Conservation (phyloP, 2,113 vertebrate species). For the Cavia aperea region DNA sequence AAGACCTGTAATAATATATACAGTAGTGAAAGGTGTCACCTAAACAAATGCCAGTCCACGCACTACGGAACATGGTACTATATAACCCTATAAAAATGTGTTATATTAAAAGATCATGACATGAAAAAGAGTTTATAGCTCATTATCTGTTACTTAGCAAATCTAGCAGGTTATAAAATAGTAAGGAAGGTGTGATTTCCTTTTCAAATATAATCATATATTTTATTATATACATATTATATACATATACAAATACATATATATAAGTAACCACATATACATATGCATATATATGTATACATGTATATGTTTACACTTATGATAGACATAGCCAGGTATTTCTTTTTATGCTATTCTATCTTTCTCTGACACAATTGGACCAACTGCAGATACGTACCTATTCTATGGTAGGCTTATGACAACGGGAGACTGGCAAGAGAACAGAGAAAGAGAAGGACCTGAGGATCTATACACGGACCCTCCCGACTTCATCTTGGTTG, state of each 20-base stretch:
- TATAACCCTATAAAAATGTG: not conserved
- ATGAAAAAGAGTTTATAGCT: not conserved
- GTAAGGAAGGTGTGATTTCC: not conserved
- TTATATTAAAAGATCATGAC: not conserved
- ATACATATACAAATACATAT: not conserved
- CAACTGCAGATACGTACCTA: not conserved
- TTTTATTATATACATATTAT: not conserved
- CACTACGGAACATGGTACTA: not conserved
- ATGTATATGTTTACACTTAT: not conserved
- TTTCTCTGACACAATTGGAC: not conserved
- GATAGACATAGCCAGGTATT: not conserved
- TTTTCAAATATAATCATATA: not conserved
- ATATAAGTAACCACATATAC: not conserved
- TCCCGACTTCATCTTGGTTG: not conserved
- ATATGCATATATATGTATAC: not conserved
- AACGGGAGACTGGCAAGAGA: not conserved
- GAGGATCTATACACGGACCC: not conserved
- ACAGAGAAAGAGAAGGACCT: not conserved
- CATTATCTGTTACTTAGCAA: not conserved
- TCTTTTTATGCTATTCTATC: not conserved
- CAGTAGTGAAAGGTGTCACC: not conserved
- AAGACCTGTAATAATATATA: not conserved
- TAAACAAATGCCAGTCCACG: not conserved
- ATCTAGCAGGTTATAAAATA: not conserved
- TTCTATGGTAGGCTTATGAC: not conserved